Evolutionary conservation across 2,797 vertebrate species (phyloP).

Genomic region (Brachyrhaphis roseni): DNA sequence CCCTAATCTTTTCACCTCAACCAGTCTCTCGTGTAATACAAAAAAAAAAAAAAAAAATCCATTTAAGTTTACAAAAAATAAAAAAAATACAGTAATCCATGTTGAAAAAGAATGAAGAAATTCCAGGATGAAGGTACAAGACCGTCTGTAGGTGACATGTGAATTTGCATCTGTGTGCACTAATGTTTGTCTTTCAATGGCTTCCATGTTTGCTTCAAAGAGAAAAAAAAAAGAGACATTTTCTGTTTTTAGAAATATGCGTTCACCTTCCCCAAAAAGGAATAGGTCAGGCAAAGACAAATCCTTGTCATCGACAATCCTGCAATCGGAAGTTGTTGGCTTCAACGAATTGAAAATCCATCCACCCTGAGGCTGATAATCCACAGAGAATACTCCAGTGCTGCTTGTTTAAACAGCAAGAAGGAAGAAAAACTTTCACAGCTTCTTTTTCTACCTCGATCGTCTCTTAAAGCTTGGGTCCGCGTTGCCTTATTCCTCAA

Average conservation of each 20-base stretch:
- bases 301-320: slow-evolving; percentile 2
- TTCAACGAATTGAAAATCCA: slow-evolving; percentile 31
- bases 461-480: slow-evolving; percentile 6
- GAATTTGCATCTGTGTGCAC: slow-evolving; percentile 13
- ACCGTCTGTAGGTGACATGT: slow-evolving; percentile 43
- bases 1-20: slow-evolving; percentile 19
- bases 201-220: slow-evolving; percentile 12
- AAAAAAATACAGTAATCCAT: slow-evolving; percentile 25
- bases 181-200: slow-evolving; percentile 24
- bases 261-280: slow-evolving; percentile 5
- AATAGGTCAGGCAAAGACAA: slow-evolving; percentile 2
- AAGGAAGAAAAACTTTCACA: slow-evolving; percentile 13
- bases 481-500: not conserved
- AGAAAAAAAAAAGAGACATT: not conserved
- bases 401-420: slow-evolving; percentile 23
- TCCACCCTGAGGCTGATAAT: slow-evolving; percentile 33
- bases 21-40: slow-evolving; percentile 17
- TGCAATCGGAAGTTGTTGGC: not conserved
- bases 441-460: slow-evolving; percentile 17
- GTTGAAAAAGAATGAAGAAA: not conserved
- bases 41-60: not conserved
- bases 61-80: slow-evolving; percentile 4
- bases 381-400: slow-evolving; percentile 34
- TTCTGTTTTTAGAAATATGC: slow-evolving; percentile 11
- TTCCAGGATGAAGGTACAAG: slow-evolving; percentile 41